These are phyloP conservation scores for Xestia rhomboidea DNA, from an alignment of 2,888 invertebrate species.

Conservation along the genomic window DNA sequence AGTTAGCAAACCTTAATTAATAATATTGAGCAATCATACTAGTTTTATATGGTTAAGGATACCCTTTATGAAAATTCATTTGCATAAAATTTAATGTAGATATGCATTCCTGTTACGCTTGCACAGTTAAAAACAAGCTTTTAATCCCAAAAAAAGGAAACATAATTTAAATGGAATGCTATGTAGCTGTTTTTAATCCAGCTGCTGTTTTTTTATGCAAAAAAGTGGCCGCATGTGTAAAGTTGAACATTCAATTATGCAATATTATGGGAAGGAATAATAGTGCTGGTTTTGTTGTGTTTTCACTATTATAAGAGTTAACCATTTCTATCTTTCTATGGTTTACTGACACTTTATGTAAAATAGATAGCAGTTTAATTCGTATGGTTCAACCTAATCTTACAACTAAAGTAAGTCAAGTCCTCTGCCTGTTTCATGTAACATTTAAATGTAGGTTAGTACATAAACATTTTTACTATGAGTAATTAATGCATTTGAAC, in stretches of 20 bases:
- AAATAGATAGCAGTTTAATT: neutral
- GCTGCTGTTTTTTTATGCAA: neutral
- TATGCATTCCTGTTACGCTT: slow-evolving; percentile 15
- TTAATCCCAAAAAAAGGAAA: neutral
- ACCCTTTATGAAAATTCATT: neutral
- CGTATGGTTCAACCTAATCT: neutral
- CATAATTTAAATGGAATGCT: neutral
- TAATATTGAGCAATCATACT: neutral
- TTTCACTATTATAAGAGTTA: neutral
- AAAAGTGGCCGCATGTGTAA: neutral
- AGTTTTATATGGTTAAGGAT: neutral
- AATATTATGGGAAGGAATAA: neutral
- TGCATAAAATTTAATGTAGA: neutral
- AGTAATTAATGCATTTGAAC: neutral
- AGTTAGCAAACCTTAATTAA: too few species aligned
- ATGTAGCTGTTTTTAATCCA: neutral
- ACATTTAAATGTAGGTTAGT: neutral
- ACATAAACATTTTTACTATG: neutral
- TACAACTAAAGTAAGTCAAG: neutral
- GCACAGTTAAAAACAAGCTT: neutral
- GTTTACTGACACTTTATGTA: neutral
- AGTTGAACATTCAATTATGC: neutral
- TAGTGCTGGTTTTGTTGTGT: neutral
- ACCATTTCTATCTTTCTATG: neutral
- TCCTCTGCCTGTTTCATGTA: neutral